phyloP scores from a whole-genome alignment of 2,888 invertebrate species.

The Pterobdella sp. region DNA sequence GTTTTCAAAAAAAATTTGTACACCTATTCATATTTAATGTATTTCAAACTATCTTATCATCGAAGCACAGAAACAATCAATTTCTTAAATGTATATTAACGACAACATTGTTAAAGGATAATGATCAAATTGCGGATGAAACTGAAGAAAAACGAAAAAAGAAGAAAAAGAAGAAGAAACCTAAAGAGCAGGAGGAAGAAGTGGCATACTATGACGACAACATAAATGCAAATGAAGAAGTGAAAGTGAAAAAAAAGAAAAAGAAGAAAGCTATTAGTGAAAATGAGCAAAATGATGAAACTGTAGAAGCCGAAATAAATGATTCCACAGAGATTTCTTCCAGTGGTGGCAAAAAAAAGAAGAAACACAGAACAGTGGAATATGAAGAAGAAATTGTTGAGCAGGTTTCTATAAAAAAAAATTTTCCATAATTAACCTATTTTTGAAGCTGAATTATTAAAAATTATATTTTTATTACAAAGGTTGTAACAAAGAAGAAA shows the following conservation, averaged over 20 bases:
- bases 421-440: too few species aligned
- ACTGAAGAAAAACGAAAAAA: background rate
- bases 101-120: too few species aligned
- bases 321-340: background rate
- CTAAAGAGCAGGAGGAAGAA: background rate
- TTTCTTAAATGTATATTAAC: too few species aligned
- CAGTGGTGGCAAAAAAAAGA: background rate
- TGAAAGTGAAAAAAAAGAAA: constrained; percentile 16
- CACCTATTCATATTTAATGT: too few species aligned
- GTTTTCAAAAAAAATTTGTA: background rate
- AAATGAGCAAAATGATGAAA: background rate
- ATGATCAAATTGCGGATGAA: background rate
- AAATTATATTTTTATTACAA: too few species aligned
- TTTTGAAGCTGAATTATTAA: too few species aligned
- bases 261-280: constrained; percentile 3
- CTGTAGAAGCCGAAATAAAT: background rate
- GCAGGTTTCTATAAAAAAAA: background rate
- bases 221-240: background rate
- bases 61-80: too few species aligned
- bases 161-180: constrained; percentile 22
- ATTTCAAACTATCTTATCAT: too few species aligned
- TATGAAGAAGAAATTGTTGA: constrained; percentile 14
- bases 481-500: too few species aligned
- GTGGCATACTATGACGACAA: background rate
- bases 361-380: constrained; percentile 20